Base-by-base conservation (phyloP, 2,797 vertebrate genomes). In the Xenops minutus region DNA sequence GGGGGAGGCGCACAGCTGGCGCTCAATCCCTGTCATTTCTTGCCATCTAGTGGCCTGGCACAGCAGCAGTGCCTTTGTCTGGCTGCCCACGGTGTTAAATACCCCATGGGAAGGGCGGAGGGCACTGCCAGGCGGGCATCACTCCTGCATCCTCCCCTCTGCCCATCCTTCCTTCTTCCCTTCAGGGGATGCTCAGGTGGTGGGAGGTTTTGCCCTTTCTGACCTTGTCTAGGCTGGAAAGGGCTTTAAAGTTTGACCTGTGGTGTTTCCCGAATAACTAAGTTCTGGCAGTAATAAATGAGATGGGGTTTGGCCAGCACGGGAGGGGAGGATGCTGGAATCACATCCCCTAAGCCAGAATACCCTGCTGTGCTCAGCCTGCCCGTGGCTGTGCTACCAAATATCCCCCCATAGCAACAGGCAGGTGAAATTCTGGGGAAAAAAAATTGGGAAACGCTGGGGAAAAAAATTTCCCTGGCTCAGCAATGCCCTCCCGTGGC, bases 111-210 rank as follows among this genome's bases (percentile, higher is more conserved):
- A 9, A 26, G 30, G 11, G 34, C 10, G 12, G 27, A 4, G 63
- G 11, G 2, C 5, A 4, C 22, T 1, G 41, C 13, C n/a, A 15
- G 41, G 7, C 0, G 0, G 4, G 4, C 2, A 44, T 23, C 2
- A 3, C 24, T 66, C 27, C 44, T 14, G 41, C 41, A 4, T 19
- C 46, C 48, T 79, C 37, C 10, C 8, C 29, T 58, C 48, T 32
- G n/a, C 20, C 24, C 1, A 1, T 22, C 39, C 46, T 36, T 21
- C 39, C 15, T 27, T 14, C 66, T 62, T 9, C 37, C 21, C 32
- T 69, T 55, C 46, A 21, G 43, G 17, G 29, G 8, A 12, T 12
- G 29, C 46, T 9, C 29, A 3, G 12, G 26, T 12, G 36, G 4
- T 9, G 22, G 27, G 16, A 41, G 19, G 21, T 4, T 56, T 79